Percentiles rank a stretch among this genome's conserved stretches.
These are phyloP conservation scores for Parnassius orleans DNA, from an alignment of 2,888 invertebrate species.

Conservation along the genomic window DNA sequence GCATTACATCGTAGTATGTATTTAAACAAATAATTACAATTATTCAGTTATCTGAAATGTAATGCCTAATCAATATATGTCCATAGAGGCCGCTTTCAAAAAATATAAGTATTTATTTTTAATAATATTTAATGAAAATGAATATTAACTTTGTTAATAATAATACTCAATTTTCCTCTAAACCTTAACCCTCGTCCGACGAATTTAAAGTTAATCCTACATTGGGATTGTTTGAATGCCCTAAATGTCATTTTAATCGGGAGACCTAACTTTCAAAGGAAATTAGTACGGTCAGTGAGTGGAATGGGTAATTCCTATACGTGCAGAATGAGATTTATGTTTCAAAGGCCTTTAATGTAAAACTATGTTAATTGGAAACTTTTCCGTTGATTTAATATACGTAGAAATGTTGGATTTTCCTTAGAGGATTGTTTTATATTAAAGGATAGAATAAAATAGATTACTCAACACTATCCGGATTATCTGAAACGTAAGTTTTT, in stretches of 20 bases:
- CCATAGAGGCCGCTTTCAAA: too few species aligned
- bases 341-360: conserved; percentile 6
- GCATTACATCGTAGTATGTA: too few species aligned
- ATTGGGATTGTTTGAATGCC: neutral
- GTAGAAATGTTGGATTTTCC: too few species aligned
- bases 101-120: too few species aligned
- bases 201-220: conserved; percentile 13
- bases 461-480: too few species aligned
- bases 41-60: too few species aligned
- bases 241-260: conserved; percentile 16
- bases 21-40: too few species aligned
- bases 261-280: conserved; percentile 38
- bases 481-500: too few species aligned
- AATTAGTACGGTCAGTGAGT: conserved; percentile 36
- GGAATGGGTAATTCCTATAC: conserved; percentile 19
- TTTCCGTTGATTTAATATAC: neutral
- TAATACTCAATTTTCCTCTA: conserved; percentile 6
- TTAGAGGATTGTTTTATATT: too few species aligned
- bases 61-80: too few species aligned
- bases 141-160: neutral
- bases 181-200: conserved; percentile 8
- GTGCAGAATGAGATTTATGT: conserved; percentile 11
- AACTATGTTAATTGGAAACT: conserved; percentile 8
- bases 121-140: too few species aligned
- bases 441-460: too few species aligned